These are phyloP conservation scores for Teinopalpus imperialis DNA, from an alignment of 2,888 invertebrate genomes.

Conservation along the genomic window DNA sequence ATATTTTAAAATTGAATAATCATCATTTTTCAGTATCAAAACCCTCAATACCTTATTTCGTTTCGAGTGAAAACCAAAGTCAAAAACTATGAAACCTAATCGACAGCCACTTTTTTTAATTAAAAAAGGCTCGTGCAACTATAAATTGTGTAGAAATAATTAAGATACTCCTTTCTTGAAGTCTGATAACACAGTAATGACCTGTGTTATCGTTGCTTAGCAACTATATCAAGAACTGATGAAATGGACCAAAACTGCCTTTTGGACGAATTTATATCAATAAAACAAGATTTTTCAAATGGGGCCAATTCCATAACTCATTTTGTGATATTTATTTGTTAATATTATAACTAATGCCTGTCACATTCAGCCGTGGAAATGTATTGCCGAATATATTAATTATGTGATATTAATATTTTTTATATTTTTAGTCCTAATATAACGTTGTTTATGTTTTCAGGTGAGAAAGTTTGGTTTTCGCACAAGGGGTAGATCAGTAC, in stretches of 20 bases:
- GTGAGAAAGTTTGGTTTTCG: conserved; percentile 73
- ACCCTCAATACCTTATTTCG: too few species aligned
- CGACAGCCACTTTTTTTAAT: too few species aligned
- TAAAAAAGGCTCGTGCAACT: too few species aligned
- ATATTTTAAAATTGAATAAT: too few species aligned
- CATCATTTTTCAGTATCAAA: too few species aligned
- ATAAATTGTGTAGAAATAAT: too few species aligned
- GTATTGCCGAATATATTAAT: too few species aligned
- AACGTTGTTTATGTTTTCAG: conserved; percentile 39
- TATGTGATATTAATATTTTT: too few species aligned
- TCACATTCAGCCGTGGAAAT: conserved; percentile 72
- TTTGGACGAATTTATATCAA: conserved; percentile 68
- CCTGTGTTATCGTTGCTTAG: conserved; percentile 44
- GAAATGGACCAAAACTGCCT: conserved; percentile 67
- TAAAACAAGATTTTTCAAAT: conserved; percentile 43
- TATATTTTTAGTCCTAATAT: conserved; percentile 8
- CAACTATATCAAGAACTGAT: conserved; percentile 49
- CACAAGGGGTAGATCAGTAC: conserved; percentile 72
- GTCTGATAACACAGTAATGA: neutral
- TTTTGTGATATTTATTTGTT: conserved; percentile 39
- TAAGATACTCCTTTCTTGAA: too few species aligned
- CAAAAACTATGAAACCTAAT: too few species aligned
- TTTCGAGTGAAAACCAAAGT: too few species aligned
- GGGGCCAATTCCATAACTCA: conserved; percentile 54
- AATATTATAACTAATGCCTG: conserved; percentile 62